These are phyloP conservation scores for Dascyllus trimaculatus DNA, from an alignment of 2,113 vertebrate species.

Conservation along the genomic window DNA sequence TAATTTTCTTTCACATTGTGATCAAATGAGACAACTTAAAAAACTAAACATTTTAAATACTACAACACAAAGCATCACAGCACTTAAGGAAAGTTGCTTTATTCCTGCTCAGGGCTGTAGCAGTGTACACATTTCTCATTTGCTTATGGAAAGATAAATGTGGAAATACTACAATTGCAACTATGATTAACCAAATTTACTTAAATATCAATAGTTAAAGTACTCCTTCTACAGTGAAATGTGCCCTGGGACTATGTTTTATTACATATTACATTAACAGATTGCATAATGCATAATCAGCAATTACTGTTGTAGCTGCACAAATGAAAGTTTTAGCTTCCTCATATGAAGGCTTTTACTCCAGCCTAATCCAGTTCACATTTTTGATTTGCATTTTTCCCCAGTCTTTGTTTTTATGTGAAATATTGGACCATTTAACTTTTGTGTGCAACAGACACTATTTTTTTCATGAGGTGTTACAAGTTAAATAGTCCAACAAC, in stretches of 20 bases:
- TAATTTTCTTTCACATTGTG: constrained; percentile 8
- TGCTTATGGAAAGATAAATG: rapidly evolving
- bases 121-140: background rate
- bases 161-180: background rate
- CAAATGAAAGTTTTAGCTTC: background rate
- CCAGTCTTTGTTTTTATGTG: too few species aligned
- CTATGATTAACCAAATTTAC: background rate
- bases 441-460: too few species aligned
- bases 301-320: background rate
- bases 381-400: too few species aligned
- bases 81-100: too few species aligned
- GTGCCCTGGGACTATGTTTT: background rate
- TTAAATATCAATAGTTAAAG: background rate
- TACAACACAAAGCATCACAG: too few species aligned
- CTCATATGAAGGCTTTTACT: background rate
- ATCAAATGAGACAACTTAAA: background rate
- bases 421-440: too few species aligned
- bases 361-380: background rate
- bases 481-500: too few species aligned
- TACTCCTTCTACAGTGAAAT: background rate
- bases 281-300: background rate
- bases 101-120: too few species aligned
- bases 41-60: background rate
- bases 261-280: background rate
- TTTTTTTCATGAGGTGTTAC: too few species aligned